These are phyloP conservation scores for Polylopha cassiicola DNA, from an alignment of 2,888 invertebrate genomes.

Conservation along the genomic window DNA sequence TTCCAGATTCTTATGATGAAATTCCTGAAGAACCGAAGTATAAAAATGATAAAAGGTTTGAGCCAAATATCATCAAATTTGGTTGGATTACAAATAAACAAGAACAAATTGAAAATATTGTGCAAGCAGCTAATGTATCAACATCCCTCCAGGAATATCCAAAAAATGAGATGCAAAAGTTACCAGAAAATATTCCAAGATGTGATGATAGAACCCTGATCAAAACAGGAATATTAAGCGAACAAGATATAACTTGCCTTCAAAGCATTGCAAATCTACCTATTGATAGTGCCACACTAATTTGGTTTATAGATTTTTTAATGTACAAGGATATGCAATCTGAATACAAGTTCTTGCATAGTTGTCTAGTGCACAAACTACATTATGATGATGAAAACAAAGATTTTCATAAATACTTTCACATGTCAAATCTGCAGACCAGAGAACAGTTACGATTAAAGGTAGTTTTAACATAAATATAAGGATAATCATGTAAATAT, in stretches of 20 bases:
- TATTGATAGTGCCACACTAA: conserved; percentile 8
- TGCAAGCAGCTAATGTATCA: too few species aligned
- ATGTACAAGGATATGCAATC: conserved; percentile 17
- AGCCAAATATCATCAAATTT: too few species aligned
- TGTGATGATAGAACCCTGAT: conserved; percentile 5
- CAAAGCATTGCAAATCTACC: conserved; percentile 9
- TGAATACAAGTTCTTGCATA: conserved; percentile 9
- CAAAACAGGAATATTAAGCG: conserved; percentile 14
- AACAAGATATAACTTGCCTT: conserved; percentile 15
- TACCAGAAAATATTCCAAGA: conserved; percentile 9
- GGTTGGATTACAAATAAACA: too few species aligned
- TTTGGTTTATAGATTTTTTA: conserved; percentile 20
- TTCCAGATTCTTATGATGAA: conserved; percentile 11
- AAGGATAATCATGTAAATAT: too few species aligned
- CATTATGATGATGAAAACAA: not conserved
- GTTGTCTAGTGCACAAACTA: conserved; percentile 10
- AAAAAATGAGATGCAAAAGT: conserved; percentile 6
- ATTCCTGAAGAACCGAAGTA: too few species aligned
- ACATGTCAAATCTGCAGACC: too few species aligned
- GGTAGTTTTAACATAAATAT: too few species aligned
- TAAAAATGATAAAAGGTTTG: too few species aligned
- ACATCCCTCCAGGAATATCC: too few species aligned
- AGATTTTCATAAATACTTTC: conserved; percentile 7
- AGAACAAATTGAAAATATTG: too few species aligned
- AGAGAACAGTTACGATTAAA: too few species aligned